Base-by-base conservation (phyloP, 2,113 vertebrate species). In the Chloroceryle aenea region DNA sequence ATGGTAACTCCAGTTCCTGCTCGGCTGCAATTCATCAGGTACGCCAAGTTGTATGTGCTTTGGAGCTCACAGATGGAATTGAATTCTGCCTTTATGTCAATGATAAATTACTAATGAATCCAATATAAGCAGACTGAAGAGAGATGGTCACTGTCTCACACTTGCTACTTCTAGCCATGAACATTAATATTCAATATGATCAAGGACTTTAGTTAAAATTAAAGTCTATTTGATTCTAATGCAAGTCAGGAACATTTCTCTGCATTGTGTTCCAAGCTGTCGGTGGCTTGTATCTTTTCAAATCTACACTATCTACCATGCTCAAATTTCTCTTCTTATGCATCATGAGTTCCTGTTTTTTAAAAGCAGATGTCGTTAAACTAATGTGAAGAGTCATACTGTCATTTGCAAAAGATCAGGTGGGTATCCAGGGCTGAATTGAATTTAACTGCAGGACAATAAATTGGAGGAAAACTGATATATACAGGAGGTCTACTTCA, bases 61-160 rank as follows among this genome's bases (percentile, higher is more conserved):
- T 85, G 71, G 59, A 93, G 63, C 69, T 92, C 64, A 36, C 85
- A 92, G 82, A 80, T 55, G 43, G 73, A 92, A 94, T 91, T 85
- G 59, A 95, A 93, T 94, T 95, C 84, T 87, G 48, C 55, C 43
- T 86, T 95, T 90, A 66, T 1, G 8, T 88, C 6, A 9, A 61
- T 89, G 92, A 95, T 91, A 94, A 94, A 97, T 95, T 93, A 81
- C 61, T 92, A 76, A 87, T 92, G 90, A 95, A 71, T 92, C 45
- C 40, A 85, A 77, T 76, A 92, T 79, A 81, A 92, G 72, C 55
- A 91, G 81, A 34, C 71, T 78, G 80, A 94, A 93, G 77, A 95
- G 56, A 95, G 79, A 89, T 64, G 36, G 83, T 82, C 29, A 56
- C 61, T 89, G 42, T 87, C 73, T 77, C 50, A 59, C 42, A 18